Conservation (phyloP, 2,113 vertebrate species). For the Vulpes ferrilata region DNA sequence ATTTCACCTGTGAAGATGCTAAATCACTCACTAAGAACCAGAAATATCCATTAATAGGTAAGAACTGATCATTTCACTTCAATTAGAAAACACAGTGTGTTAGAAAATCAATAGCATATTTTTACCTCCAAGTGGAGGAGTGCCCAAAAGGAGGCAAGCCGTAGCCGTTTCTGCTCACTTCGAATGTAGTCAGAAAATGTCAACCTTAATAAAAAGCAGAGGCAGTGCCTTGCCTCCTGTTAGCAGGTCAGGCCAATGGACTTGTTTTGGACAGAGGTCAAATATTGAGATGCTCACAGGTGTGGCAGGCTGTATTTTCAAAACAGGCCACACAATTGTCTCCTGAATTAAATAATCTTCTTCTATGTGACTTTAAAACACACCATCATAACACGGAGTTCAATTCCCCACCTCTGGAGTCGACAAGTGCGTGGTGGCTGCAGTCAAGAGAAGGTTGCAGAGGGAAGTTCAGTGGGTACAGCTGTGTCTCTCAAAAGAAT, state of each 20-base stretch:
- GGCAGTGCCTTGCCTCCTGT: accelerated
- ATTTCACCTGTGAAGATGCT: neutral
- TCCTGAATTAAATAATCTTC: neutral
- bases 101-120: neutral
- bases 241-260: neutral
- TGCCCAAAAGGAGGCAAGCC: neutral
- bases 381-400: no score
- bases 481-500: neutral
- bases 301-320: neutral
- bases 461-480: neutral
- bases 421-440: neutral
- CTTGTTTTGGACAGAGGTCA: neutral
- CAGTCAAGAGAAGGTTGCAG: neutral
- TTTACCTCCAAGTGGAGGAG: neutral
- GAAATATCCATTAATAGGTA: neutral
- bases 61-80: neutral
- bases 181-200: neutral
- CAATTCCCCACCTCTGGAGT: neutral
- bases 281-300: accelerated
- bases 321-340: accelerated
- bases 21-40: neutral
- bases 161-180: neutral
- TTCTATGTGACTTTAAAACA: neutral
- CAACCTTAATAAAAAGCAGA: neutral
- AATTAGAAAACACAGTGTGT: neutral